A percentile compares a stretch with the other conserved stretches of the same genome.
These are phyloP conservation scores for Polia nebulosa DNA, from an alignment of 2,888 invertebrate genomes.

Conservation along the genomic window DNA sequence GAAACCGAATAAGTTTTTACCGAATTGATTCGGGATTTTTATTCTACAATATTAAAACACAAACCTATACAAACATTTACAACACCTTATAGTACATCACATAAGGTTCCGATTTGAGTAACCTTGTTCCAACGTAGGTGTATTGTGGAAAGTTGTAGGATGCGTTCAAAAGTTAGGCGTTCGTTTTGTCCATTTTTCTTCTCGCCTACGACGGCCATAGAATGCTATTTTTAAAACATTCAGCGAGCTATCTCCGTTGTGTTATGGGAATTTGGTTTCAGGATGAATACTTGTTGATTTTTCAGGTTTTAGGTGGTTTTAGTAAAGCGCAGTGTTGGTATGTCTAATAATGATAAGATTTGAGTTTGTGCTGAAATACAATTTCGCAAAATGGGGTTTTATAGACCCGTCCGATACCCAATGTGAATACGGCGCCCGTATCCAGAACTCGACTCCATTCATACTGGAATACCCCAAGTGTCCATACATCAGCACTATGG, in stretches of 20 bases:
- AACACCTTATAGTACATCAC: background rate
- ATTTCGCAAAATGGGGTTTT: no score
- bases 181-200: conserved; percentile 73
- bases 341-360: background rate
- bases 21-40: conserved; percentile 65
- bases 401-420: no score
- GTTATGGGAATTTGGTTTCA: conserved; percentile 59
- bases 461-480: no score
- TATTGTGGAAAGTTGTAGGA: conserved; percentile 56
- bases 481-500: no score
- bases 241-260: conserved; percentile 60
- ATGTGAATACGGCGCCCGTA: no score
- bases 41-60: conserved; percentile 56
- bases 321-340: background rate
- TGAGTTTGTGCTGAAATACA: no score
- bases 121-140: background rate
- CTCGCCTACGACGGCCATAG: conserved; percentile 63
- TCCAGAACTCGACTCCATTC: no score
- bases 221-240: conserved; percentile 65
- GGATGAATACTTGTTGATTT: conserved; percentile 64
- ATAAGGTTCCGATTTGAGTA: conserved; percentile 44
- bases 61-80: conserved; percentile 27
- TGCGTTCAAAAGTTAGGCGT: conserved; percentile 74
- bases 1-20: conserved; percentile 65
- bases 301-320: conserved; percentile 31